A percentile compares a stretch with the other conserved stretches of the same genome.
phyloP scores from a whole-genome alignment of 2,888 invertebrate genomes.

The Helobdella robusta region DNA sequence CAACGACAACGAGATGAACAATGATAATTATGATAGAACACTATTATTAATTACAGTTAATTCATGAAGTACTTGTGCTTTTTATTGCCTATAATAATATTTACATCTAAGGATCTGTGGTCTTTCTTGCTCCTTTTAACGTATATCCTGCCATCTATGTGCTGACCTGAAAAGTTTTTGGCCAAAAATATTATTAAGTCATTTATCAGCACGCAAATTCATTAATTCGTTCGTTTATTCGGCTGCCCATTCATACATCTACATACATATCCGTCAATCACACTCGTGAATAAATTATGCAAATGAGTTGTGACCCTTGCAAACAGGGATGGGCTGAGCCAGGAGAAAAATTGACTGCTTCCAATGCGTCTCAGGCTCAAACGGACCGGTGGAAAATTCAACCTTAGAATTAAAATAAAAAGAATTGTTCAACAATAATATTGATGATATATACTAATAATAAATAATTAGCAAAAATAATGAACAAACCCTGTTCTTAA shows the following conservation, averaged over 20 bases:
- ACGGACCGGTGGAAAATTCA: constrained; percentile 56
- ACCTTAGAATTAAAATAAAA: constrained; percentile 25
- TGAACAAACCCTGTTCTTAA: constrained; percentile 26
- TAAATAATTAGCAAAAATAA: neutral
- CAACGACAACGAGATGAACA: neutral
- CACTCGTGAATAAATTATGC: neutral
- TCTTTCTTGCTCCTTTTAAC: constrained; percentile 67
- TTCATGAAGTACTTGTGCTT: constrained; percentile 5
- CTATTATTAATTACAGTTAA: constrained; percentile 3
- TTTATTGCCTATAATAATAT: constrained; percentile 6
- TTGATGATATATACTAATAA: neutral
- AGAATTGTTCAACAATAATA: neutral
- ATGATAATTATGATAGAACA: neutral
- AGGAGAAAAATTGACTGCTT: constrained; percentile 67
- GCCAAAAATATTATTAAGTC: no score
- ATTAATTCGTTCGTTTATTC: no score
- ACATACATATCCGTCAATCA: no score
- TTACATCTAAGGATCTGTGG: constrained; percentile 39
- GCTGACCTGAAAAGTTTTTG: constrained; percentile 55
- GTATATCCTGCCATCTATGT: constrained; percentile 61
- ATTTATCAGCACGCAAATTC: no score
- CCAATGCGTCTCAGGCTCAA: constrained; percentile 60
- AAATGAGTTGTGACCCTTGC: constrained; percentile 40
- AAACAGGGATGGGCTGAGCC: constrained; percentile 55
- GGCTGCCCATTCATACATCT: no score